Base-by-base conservation (phyloP, 2,113 vertebrate genomes). In the Elephantulus edwardii region DNA sequence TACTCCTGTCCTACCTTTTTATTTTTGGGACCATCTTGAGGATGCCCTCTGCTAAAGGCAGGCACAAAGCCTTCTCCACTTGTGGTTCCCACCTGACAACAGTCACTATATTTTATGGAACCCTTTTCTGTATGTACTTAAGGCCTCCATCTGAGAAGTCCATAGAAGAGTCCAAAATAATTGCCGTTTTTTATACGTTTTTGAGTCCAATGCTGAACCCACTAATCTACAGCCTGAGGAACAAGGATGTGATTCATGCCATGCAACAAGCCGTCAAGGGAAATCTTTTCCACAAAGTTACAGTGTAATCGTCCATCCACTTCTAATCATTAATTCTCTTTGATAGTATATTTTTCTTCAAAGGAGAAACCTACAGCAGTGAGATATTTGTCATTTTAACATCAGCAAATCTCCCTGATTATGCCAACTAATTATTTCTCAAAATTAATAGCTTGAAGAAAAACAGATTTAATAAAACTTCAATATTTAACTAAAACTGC, bases 121-220 rank as follows among this genome's bases (percentile, higher is more conserved):
- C 86, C 28, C 70, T 75, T 5, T 12, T 89, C 17, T 58, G 28
- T 52, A 92, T 71, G 58, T 92, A 89, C 42, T 54, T 89, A 35
- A 79, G 91, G 9, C 91, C 91, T 12, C 71, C 70, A 19, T 83
- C 80, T n/a, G 12, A 92, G 35, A 56, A 76, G 16, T 88, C 84
- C 28, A 13, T 92, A 64, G 60, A 93, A 62, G 79, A 93, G 62
- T 74, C 83, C n/a, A 89, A 82, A 84, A 56, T 83, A 16, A 75
- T 71, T 52, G 86, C 91, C 26, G 68, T 93, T 12, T 40, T 93
- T n/a, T 87, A 78, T 48, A 89, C 91, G 50, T 44, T 89, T 71
- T 40, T 93, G 76, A 93, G 86, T 8, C 91, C 91, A 35, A 87
- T 76, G 48, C 50, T 89, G 26, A 93, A 93, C 78, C 91, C 80